Evolutionary conservation across 2,888 invertebrate species (phyloP), one percentile per base, ranked within the genome.

Genomic region (Uropetala carovei): DNA sequence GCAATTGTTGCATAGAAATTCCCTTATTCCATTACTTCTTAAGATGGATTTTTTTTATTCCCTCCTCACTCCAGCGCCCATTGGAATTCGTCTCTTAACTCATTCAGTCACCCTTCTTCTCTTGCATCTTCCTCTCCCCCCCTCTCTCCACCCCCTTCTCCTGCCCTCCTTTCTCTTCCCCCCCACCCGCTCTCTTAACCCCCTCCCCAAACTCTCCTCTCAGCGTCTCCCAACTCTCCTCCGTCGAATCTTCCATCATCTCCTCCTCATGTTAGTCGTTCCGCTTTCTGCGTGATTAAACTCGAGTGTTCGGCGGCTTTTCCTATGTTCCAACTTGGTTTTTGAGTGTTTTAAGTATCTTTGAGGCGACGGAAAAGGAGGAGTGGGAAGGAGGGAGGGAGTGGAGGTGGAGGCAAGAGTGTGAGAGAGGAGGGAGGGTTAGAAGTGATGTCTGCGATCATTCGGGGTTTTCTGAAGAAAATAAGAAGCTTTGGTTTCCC

Each of bases 231-330:
- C 43, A 18, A 3, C 57, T 57, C 56, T n/a, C 8, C 18, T n/a
- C 57, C 57, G 18, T 56, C 56, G 7, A 27, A 11, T 43, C 82
- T 43, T 14, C 16, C 22, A 27, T 64, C 89, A 43, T 64, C 89
- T 18, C 85, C 85, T 86, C 58, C 85, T 64, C 89, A 68, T 89
- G 89, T 89, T 89, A 43, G 89, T 89, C 89, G 89, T 89, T 89
- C 89, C 43, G 89, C 89, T 89, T 89, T 89, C 64, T 43, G 89
- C 89, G 89, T 89, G 64, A 89, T 89, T 89, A 89, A 89, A 68
- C 89, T 89, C 68, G 89, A 89, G 89, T 30, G 64, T 11, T 64
- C 89, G 89, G 89, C 89, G 89, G 89, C 68, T 89, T 89, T 89
- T 30, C 89, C 89, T 89, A 43, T 89, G 89, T 89, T 64, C 89